Evolutionary conservation across 2,888 invertebrate genomes (phyloP).

Genomic region (Malthinus seriepunctatus): DNA sequence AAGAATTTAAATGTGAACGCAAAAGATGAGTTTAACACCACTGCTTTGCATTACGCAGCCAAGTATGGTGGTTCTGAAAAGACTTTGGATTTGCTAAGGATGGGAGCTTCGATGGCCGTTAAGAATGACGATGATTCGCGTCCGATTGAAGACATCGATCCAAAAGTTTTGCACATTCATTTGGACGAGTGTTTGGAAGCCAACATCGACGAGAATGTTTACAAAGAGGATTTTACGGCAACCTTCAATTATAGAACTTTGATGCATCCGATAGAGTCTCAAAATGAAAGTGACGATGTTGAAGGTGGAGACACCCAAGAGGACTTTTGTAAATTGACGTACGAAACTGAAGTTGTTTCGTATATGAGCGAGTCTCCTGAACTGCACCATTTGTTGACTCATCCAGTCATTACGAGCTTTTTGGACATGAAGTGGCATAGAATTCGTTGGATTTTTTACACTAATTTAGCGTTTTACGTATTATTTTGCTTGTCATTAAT

Average conservation of each 20-base stretch:
- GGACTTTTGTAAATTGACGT: conserved; percentile 51
- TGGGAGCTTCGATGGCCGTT: conserved; percentile 75
- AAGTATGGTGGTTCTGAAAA: conserved; percentile 51
- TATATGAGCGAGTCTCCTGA: conserved; percentile 72
- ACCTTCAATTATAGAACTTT: conserved; percentile 74
- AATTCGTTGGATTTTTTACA: conserved; percentile 72
- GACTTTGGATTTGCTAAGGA: conserved; percentile 64
- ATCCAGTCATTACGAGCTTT: conserved; percentile 80
- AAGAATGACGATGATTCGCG: conserved; percentile 67
- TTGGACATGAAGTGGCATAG: conserved; percentile 81
- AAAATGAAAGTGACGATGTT: conserved; percentile 52
- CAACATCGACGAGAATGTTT: conserved; percentile 61
- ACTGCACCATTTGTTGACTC: conserved; percentile 70
- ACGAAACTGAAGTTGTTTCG: conserved; percentile 74
- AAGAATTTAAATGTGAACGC: conserved; percentile 36
- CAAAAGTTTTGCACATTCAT: conserved; percentile 70
- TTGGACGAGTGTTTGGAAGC: conserved; percentile 74
- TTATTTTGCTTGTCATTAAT: conserved; percentile 70
- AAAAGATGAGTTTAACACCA: conserved; percentile 15
- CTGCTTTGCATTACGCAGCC: conserved; percentile 46
- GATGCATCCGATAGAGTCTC: conserved; percentile 57
- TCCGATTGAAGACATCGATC: conserved; percentile 72
- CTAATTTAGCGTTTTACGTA: conserved; percentile 73
- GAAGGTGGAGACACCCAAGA: conserved; percentile 55
- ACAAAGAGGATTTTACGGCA: conserved; percentile 64